These are phyloP conservation scores for Oriolus oriolus DNA, from an alignment of 2,113 vertebrate species.

Conservation along the genomic window DNA sequence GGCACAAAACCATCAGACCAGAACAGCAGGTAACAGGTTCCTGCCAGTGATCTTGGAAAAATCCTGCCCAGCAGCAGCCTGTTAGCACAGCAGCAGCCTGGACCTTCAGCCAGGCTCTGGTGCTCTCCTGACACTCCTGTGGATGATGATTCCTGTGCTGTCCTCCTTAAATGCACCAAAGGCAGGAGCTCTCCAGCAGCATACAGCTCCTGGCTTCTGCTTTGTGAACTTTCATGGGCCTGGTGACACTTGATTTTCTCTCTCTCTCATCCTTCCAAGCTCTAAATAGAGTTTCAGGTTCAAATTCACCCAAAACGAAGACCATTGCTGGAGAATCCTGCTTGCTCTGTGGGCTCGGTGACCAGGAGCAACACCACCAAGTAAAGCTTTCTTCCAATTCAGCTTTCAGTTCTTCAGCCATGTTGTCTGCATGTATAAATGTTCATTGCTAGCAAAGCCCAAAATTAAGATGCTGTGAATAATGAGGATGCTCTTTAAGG, in stretches of 20 bases:
- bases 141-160: background rate
- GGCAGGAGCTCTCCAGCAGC: background rate
- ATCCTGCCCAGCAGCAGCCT: background rate
- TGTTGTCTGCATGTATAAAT: background rate
- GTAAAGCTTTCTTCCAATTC: background rate
- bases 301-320: background rate
- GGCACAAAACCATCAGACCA: slow-evolving; percentile 13
- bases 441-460: background rate
- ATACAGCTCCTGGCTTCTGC: background rate
- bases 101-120: background rate
- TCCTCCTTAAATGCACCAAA: background rate
- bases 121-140: background rate
- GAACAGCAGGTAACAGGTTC: background rate
- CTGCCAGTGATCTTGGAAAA: background rate
- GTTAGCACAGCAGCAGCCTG: background rate
- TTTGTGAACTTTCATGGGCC: background rate
- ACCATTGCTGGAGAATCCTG: background rate
- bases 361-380: background rate
- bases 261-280: background rate
- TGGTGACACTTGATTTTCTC: background rate
- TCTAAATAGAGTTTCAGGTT: background rate
- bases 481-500: background rate
- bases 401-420: background rate
- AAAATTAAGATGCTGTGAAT: background rate
- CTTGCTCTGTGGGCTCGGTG: background rate